phyloP scores from a whole-genome alignment of 2,797 vertebrate genomes.

The Borostomias antarcticus region DNA sequence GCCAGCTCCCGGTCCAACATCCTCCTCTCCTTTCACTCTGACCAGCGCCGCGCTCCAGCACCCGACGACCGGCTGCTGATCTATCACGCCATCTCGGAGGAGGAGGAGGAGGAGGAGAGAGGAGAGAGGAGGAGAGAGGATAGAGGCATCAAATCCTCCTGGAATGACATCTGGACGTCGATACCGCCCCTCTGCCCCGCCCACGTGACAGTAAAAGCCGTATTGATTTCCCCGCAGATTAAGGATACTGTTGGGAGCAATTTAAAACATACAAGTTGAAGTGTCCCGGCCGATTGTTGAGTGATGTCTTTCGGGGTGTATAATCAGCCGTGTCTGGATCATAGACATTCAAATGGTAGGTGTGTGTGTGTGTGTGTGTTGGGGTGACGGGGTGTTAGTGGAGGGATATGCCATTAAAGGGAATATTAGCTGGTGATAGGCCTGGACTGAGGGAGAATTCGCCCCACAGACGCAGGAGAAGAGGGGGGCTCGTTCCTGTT shows the following conservation, averaged over 20 bases:
- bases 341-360: slow-evolving; percentile 22
- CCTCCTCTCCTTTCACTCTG: slow-evolving; percentile 36
- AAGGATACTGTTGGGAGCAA: slow-evolving; percentile 79
- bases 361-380: background rate
- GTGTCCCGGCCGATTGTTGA: slow-evolving; percentile 63
- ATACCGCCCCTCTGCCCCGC: slow-evolving; percentile 66
- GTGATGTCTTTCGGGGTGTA: slow-evolving; percentile 63
- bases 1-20: slow-evolving; percentile 36
- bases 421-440: background rate
- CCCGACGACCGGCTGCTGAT: slow-evolving; percentile 58
- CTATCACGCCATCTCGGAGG: slow-evolving; percentile 56
- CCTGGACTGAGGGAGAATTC: background rate
- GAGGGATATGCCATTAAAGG: background rate
- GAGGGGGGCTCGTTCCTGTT: too few relatives aligned
- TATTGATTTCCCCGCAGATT: slow-evolving; percentile 79
- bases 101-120: slow-evolving; percentile 31
- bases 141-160: slow-evolving; percentile 70
- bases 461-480: too few relatives aligned
- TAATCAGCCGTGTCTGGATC: slow-evolving; percentile 50
- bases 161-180: slow-evolving; percentile 79
- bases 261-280: slow-evolving; percentile 77
- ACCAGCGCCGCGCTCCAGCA: slow-evolving; percentile 43
- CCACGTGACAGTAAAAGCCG: slow-evolving; percentile 78
- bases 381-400: background rate
- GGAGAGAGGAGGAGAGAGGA: slow-evolving; percentile 53